Percentiles rank a stretch among this genome's conserved stretches.
Evolutionary conservation across 2,797 vertebrate species (phyloP).

Genomic region (Thamnophis elegans): DNA sequence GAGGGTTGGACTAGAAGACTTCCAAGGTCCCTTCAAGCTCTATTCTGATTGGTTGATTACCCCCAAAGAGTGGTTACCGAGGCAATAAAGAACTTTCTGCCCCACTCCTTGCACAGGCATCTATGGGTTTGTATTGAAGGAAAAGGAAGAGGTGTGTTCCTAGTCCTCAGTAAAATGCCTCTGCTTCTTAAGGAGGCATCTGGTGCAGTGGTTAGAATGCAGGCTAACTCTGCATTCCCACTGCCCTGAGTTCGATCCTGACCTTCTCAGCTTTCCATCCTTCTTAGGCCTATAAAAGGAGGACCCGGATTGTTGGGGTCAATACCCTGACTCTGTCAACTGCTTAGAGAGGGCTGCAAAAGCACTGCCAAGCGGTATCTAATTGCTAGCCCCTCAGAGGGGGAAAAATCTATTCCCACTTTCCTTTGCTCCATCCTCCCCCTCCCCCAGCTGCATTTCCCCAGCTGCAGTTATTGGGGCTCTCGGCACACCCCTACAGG

Average conservation of each 20-base stretch:
- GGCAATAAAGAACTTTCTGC: not conserved
- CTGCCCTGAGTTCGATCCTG: not conserved
- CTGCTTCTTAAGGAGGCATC: too few species aligned
- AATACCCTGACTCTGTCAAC: not conserved
- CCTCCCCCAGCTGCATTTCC: not conserved
- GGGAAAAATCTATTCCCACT: not conserved
- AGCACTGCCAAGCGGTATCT: not conserved
- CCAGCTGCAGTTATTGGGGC: not conserved
- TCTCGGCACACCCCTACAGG: conserved; percentile 20
- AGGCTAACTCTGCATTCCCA: not conserved
- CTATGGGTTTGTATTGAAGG: not conserved
- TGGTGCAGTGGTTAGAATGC: too few species aligned
- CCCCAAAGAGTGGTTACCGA: not conserved
- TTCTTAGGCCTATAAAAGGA: fast-evolving
- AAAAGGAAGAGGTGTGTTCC: not conserved
- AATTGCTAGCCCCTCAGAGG: not conserved
- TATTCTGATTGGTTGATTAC: not conserved
- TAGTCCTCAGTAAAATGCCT: not conserved
- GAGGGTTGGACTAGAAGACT: not conserved
- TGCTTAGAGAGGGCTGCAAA: not conserved
- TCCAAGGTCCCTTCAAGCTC: not conserved
- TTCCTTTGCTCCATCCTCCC: not conserved
- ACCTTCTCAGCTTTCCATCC: not conserved
- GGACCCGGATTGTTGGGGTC: not conserved
- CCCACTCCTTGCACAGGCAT: not conserved